These are phyloP conservation scores for Penaeus japonicus DNA, from an alignment of 1,140 invertebrate genomes.

Conservation along the genomic window DNA sequence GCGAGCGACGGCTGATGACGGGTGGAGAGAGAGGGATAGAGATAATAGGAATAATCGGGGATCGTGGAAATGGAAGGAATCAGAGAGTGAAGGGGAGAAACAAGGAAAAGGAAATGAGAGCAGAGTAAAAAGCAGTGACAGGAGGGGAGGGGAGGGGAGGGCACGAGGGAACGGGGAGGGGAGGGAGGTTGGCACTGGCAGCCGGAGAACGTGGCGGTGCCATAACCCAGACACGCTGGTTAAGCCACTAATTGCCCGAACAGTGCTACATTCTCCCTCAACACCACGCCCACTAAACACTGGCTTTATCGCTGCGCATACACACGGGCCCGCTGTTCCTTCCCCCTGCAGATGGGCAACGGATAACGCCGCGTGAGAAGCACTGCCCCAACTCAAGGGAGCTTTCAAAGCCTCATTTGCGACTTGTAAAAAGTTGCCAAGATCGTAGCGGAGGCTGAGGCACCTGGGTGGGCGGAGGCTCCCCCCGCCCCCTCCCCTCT, in stretches of 20 bases:
- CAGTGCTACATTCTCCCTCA: constrained; percentile 28
- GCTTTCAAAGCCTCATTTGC: too few relatives aligned
- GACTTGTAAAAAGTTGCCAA: too few relatives aligned
- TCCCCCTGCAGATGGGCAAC: too few relatives aligned
- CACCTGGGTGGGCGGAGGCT: too few relatives aligned
- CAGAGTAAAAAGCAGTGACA: not conserved
- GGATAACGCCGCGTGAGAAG: too few relatives aligned
- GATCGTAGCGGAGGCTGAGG: too few relatives aligned
- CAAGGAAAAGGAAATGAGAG: not conserved
- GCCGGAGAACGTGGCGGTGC: not conserved
- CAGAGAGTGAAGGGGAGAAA: not conserved
- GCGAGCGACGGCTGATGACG: not conserved
- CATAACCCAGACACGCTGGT: not conserved
- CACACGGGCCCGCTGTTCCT: too few relatives aligned
- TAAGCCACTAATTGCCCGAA: constrained; percentile 23
- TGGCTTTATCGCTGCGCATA: not conserved
- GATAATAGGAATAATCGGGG: too few relatives aligned
- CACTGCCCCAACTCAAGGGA: too few relatives aligned
- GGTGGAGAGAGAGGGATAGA: not conserved
- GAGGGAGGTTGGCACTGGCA: too few relatives aligned
- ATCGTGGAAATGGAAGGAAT: not conserved
- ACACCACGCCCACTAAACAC: constrained; percentile 38
- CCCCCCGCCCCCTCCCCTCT: too few relatives aligned
- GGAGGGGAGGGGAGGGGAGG: not conserved
- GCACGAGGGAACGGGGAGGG: not conserved